These are phyloP conservation scores for Cenopis cana DNA, from an alignment of 2,888 invertebrate species.

Conservation along the genomic window DNA sequence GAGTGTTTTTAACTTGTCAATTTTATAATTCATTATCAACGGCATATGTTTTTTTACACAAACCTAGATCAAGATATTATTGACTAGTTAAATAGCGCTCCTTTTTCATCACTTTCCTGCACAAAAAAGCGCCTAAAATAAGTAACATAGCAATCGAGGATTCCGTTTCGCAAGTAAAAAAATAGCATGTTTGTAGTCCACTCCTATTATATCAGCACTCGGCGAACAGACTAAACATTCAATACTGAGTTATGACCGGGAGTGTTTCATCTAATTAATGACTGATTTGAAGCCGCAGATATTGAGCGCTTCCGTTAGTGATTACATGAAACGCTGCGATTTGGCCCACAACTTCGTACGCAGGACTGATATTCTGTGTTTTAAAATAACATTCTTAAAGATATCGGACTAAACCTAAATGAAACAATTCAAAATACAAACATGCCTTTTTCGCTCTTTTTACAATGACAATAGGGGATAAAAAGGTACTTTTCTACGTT, in stretches of 20 bases:
- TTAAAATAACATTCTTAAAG: no score
- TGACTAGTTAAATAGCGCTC: no score
- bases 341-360: not conserved
- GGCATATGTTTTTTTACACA: no score
- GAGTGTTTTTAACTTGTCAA: no score
- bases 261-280: slow-evolving; percentile 40
- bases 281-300: slow-evolving; percentile 31
- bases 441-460: no score
- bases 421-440: no score
- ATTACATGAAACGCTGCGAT: not conserved
- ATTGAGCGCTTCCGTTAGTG: slow-evolving; percentile 21
- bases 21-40: no score
- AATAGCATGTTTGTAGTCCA: slow-evolving; percentile 42
- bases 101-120: not conserved
- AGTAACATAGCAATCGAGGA: slow-evolving; percentile 17
- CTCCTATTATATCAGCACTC: slow-evolving; percentile 49
- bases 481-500: no score
- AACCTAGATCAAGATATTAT: no score
- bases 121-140: slow-evolving; percentile 25
- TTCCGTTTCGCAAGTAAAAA: slow-evolving; percentile 35
- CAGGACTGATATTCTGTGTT: not conserved
- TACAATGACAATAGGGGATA: no score
- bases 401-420: no score
- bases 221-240: slow-evolving; percentile 66
- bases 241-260: slow-evolving; percentile 47